Evolutionary conservation across 2,888 invertebrate species (phyloP).

Genomic region (Tribolium freemani): DNA sequence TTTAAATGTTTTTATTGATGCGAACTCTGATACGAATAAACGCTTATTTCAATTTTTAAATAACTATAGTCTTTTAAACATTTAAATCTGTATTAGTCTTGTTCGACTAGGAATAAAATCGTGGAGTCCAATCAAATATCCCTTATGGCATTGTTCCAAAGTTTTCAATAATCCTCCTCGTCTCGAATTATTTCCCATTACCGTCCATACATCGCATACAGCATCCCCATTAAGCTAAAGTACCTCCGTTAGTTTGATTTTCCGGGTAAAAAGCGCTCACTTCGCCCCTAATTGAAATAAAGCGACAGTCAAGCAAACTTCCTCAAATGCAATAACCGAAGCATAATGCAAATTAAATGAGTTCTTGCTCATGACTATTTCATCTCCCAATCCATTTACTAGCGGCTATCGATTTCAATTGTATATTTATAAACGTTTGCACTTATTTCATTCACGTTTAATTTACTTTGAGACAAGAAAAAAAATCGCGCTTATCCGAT

Average conservation of each 20-base stretch:
- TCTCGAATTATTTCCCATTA: conserved; percentile 2
- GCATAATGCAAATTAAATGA: conserved; percentile 16
- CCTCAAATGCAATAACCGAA: conserved; percentile 10
- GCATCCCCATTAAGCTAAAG: conserved; percentile 1
- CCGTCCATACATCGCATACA: neutral
- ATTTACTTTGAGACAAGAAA: neutral
- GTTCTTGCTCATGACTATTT: conserved; percentile 15
- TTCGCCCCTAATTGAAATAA: conserved; percentile 14
- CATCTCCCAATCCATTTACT: conserved; percentile 16
- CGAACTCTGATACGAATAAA: too few species aligned
- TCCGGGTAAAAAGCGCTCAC: conserved; percentile 4
- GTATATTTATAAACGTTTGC: conserved; percentile 4
- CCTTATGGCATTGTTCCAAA: conserved; percentile 1
- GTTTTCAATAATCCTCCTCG: neutral
- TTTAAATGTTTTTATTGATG: too few species aligned
- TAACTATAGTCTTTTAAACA: too few species aligned
- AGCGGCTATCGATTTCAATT: conserved; percentile 8
- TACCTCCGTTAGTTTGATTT: neutral
- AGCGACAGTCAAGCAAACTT: conserved; percentile 14
- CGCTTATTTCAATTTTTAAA: too few species aligned
- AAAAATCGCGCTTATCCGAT: neutral
- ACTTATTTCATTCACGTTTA: neutral
- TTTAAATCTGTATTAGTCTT: too few species aligned
- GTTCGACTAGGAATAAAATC: too few species aligned
- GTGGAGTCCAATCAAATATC: neutral